Evolutionary conservation across 2,888 invertebrate genomes (phyloP), one percentile per base, ranked within the genome.

Genomic region (Noctua pronuba): DNA sequence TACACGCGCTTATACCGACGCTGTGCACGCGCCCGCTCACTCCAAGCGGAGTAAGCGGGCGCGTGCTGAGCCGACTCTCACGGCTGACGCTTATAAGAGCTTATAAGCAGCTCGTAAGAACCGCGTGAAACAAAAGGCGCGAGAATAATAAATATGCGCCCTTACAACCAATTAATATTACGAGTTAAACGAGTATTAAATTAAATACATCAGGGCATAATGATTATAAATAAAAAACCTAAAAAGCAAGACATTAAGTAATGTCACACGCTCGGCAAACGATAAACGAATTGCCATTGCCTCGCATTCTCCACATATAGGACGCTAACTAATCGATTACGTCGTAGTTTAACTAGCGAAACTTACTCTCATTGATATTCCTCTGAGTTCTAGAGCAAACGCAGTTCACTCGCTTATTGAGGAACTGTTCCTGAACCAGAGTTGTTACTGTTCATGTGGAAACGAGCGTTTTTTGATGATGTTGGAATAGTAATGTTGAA

Each of bases 361-460:
- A 82, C 46, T 77, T 52, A 41, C 46, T 28, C 41, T 65, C 80
- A 74, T 79, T 68, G 60, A 62, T 75, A 84, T 79, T 82, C 73
- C 28, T 31, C 24, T 18, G 24, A 60, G 60, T 65, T 41, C 18
- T n/a, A 46, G n/a, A 38, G 52, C 52, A 24, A 31, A 31, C 31
- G 44, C 31, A 31, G 44, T 67, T 79, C 64, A 38, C n/a, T 55
- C 35, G 21, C n/a, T 70, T 73, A 58, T 71, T 71, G 60, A 49
- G 52, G 49, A 49, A 81, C 49, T 75, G 46, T 55, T 71, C 35
- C 60, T 7, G n/a, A 46, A 41, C 21, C 24, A 1, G 46, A 46
- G 24, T 21, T 67, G 49, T 28, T 41, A 64, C n/a, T 64, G 31
- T 31, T 58, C 18, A n/a, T 70, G 55, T 38, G n/a, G 18, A 13